Evolutionary conservation across 2,797 vertebrate species (phyloP), one percentile per base, ranked within the genome.

Genomic region (Sorex maritimensis): DNA sequence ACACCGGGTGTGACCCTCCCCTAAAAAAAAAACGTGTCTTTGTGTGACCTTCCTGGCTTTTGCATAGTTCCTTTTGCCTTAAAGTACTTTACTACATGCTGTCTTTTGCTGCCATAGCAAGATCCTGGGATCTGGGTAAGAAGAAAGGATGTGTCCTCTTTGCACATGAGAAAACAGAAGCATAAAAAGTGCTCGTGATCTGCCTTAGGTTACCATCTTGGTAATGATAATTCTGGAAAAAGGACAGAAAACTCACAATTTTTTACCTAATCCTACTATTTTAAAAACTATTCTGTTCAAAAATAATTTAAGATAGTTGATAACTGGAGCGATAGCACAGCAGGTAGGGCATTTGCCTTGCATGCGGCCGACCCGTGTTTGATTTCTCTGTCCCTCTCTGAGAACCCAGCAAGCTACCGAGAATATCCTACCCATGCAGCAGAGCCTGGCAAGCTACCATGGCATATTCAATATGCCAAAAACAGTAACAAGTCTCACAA

Each of bases 151-250:
- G 24, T 74, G 46, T 63, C 46, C 77, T 87, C 19, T 67, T 92
- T 71, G 26, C 49, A 46, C 15, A 12, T 44, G 26, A 93, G 13
- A 17, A 81, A 75, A 88, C 28, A n/a, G 55, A 95, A 90, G 49
- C 65, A 28, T 58, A 44, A 71, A 86, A 86, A 84, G 38, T 55
- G 12, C 4, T 46, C 58, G 24, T 23, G 34, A 44, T 17, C 12
- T 79, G 2, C 24, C 19, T 82, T 8, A 12, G 8, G 11, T 85
- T 68, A 65, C 68, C 11, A 55, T 15, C 24, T 44, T 87, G 28
- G 24, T 86, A 63, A 58, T 26, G 44, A 12, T 71, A 85, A 71
- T 6, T 34, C 34, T 87, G 72, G 28, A 49, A 74, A 82, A 87
- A 80, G 15, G 49, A 83, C 78, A 38, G 61, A 82, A 4, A 82